phyloP scores from a whole-genome alignment of 2,797 vertebrate genomes.

The Harpagifer antarcticus region DNA sequence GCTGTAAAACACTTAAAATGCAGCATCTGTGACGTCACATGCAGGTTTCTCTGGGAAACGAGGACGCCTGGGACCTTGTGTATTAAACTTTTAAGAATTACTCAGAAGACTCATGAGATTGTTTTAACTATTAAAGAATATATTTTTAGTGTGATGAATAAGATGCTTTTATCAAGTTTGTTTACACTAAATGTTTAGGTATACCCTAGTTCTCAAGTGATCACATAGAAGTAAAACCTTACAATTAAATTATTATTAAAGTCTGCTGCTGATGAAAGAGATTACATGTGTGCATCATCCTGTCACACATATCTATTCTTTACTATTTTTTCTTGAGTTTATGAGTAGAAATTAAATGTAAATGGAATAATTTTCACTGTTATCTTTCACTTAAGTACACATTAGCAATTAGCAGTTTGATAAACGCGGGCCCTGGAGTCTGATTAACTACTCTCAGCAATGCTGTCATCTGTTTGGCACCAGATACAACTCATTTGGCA shows the following conservation, averaged over 20 bases:
- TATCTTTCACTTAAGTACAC: conserved; percentile 4
- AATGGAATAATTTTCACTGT: not conserved
- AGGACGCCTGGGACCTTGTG: conserved; percentile 5
- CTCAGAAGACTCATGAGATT: not conserved
- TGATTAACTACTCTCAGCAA: conserved; percentile 19
- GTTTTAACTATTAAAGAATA: not conserved
- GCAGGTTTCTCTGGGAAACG: conserved; percentile 28
- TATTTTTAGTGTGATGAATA: not conserved
- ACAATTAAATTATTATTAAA: not conserved
- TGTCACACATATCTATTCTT: not conserved
- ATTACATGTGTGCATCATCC: not conserved
- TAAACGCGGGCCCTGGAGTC: not conserved
- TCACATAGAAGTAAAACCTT: not conserved
- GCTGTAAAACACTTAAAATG: conserved; percentile 5
- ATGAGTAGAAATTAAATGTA: not conserved
- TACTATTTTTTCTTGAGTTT: not conserved
- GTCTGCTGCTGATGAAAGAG: not conserved
- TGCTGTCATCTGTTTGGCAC: conserved; percentile 42
- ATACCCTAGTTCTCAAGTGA: not conserved
- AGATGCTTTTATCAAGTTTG: not conserved
- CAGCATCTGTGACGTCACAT: conserved; percentile 5
- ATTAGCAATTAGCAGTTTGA: conserved; percentile 5
- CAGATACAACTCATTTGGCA: conserved; percentile 39
- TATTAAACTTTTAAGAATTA: conserved; percentile 17
- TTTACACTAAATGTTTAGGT: not conserved